Conservation (phyloP, 1,140 invertebrate species). For the Scaptomyza montana region DNA sequence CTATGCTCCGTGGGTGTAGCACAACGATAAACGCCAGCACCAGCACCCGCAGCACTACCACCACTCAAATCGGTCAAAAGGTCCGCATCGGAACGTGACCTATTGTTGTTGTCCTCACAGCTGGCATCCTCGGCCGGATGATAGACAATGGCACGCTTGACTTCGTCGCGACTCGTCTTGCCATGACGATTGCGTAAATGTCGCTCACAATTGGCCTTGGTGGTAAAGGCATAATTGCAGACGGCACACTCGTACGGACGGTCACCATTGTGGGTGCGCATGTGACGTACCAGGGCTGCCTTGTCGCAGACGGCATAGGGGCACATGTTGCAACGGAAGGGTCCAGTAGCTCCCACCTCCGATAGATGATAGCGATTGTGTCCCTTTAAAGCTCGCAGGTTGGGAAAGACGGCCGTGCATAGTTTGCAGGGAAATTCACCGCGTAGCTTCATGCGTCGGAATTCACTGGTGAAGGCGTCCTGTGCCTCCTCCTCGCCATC, state of each 20-base stretch:
- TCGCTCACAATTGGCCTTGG: constrained; percentile 95
- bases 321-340: constrained; percentile 96
- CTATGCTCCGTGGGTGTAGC: constrained; percentile 24
- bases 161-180: constrained; percentile 92
- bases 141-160: constrained; percentile 93
- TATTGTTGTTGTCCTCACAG: constrained; percentile 86
- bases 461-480: constrained; percentile 91
- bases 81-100: constrained; percentile 39
- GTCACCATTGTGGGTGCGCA: constrained; percentile 97
- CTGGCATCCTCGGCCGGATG: constrained; percentile 92
- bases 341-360: constrained; percentile 87
- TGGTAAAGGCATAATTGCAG: constrained; percentile 98
- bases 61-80: constrained; percentile 70
- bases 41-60: no score
- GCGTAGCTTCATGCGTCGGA: constrained; percentile 92
- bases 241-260: constrained; percentile 96
- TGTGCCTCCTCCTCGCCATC: constrained; percentile 90
- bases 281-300: constrained; percentile 93
- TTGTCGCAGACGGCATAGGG: constrained; percentile 95
- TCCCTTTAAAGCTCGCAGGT: constrained; percentile 94
- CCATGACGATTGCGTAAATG: constrained; percentile 96
- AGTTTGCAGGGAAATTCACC: constrained; percentile 95
- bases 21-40: constrained; percentile 31
- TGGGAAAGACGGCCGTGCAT: constrained; percentile 93
- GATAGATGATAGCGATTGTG: constrained; percentile 92